A percentile compares a stretch with the other conserved stretches of the same genome.
Conservation (phyloP, 2,888 invertebrate genomes). For the Drosophila vallismaia region DNA sequence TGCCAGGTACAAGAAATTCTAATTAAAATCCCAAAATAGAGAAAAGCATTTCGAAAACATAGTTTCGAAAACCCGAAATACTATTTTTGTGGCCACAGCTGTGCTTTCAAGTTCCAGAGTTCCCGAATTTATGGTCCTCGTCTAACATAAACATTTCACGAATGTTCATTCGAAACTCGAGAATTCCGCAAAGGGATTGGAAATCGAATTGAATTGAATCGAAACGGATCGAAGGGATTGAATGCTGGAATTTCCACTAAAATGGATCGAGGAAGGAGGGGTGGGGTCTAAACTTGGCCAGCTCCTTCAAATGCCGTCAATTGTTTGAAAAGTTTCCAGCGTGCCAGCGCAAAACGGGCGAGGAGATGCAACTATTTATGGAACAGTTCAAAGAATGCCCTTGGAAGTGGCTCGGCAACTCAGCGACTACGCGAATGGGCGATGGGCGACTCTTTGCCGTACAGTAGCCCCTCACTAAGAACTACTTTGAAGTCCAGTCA, state of each 20-base stretch:
- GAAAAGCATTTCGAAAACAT: background rate
- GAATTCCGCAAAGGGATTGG: conserved; percentile 26
- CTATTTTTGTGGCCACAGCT: conserved; percentile 2
- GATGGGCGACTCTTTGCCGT: conserved; percentile 11
- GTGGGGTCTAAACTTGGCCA: conserved; percentile 15
- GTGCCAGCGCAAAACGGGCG: conserved; percentile 19
- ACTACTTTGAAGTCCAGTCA: background rate
- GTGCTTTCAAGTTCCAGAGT: background rate
- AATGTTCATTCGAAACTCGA: conserved; percentile 7
- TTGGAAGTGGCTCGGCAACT: conserved; percentile 25
- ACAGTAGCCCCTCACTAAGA: conserved; percentile 9
- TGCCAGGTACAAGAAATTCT: background rate
- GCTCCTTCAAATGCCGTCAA: conserved; percentile 71
- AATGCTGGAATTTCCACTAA: conserved; percentile 18
- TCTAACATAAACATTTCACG: conserved; percentile 16
- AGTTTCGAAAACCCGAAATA: background rate
- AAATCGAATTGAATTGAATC: conserved; percentile 12
- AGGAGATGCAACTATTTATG: conserved; percentile 65
- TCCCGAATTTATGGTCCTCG: background rate
- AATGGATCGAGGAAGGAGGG: background rate
- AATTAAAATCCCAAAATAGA: background rate
- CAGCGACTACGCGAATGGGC: background rate
- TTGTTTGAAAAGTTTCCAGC: conserved; percentile 70
- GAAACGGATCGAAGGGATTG: conserved; percentile 14
- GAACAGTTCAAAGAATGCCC: conserved; percentile 54